These are phyloP conservation scores for Pegoplata infirma DNA, from an alignment of 2,888 invertebrate species.

Conservation along the genomic window DNA sequence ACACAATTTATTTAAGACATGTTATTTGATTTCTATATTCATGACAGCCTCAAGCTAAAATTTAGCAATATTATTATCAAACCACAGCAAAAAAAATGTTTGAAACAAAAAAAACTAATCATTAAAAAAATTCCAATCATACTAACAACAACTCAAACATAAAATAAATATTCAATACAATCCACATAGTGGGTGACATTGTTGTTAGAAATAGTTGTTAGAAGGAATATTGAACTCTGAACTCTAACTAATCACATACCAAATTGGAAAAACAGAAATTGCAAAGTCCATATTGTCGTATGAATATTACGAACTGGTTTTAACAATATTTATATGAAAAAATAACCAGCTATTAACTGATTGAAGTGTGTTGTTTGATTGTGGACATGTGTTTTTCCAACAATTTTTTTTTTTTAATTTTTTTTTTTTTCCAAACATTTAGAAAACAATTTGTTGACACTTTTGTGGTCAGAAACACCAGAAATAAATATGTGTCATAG, in stretches of 20 bases:
- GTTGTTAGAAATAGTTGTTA: conserved; percentile 29
- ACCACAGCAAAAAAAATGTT: conserved; percentile 3
- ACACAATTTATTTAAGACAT: not conserved
- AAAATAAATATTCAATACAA: conserved; percentile 2
- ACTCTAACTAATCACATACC: conserved; percentile 51
- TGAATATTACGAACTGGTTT: conserved; percentile 33
- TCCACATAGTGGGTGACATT: conserved; percentile 47
- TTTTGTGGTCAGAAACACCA: conserved; percentile 19
- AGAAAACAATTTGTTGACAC: conserved; percentile 52
- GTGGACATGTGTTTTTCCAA: not conserved
- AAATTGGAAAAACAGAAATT: conserved; percentile 14
- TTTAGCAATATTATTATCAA: conserved; percentile 38
- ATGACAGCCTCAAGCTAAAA: conserved; percentile 57
- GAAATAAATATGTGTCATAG: conserved; percentile 25
- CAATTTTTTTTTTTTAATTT: not conserved
- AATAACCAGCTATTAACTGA: conserved; percentile 25
- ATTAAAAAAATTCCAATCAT: conserved; percentile 42
- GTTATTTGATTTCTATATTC: conserved; percentile 7
- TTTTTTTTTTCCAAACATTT: not conserved
- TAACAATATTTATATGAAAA: conserved; percentile 2
- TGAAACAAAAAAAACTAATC: conserved; percentile 39
- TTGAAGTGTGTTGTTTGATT: conserved; percentile 49
- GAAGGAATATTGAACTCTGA: conserved; percentile 54
- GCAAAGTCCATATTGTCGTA: no score
- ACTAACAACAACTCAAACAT: conserved; percentile 19